Percentiles rank a stretch among this genome's conserved stretches.
phyloP scores from a whole-genome alignment of 1,140 invertebrate genomes.

The Drosophila seguyi region DNA sequence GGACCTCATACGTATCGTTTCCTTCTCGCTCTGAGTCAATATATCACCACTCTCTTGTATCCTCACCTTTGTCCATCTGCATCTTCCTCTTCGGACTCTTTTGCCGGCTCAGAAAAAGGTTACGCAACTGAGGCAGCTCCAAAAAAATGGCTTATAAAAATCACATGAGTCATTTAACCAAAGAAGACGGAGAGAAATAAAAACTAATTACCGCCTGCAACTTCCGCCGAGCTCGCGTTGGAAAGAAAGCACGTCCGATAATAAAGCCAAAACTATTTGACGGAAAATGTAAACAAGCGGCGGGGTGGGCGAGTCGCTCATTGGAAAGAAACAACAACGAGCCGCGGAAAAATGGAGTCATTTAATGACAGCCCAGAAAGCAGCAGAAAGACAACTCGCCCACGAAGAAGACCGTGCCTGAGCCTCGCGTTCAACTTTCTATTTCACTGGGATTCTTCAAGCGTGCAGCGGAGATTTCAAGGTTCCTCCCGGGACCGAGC shows the following conservation, averaged over 20 bases:
- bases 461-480: conserved; percentile 40
- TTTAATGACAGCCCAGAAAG: conserved; percentile 66
- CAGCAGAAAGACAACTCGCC: conserved; percentile 24
- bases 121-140: conserved; percentile 51
- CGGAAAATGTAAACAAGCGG: conserved; percentile 53
- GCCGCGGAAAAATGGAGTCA: conserved; percentile 66
- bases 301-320: conserved; percentile 59
- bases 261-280: conserved; percentile 30
- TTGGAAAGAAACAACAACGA: conserved; percentile 52
- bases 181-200: conserved; percentile 33
- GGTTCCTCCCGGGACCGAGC: conserved; percentile 18
- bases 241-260: conserved; percentile 48
- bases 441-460: conserved; percentile 48
- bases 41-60: conserved; percentile 31
- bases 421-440: conserved; percentile 38
- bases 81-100: conserved; percentile 7
- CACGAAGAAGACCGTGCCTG: conserved; percentile 15
- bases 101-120: conserved; percentile 34
- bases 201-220: conserved; percentile 72
- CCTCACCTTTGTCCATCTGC: conserved; percentile 12
- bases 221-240: conserved; percentile 54
- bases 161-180: conserved; percentile 73
- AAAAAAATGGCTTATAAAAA: conserved; percentile 45
- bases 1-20: not conserved
- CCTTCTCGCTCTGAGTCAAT: conserved; percentile 9